A percentile compares a stretch with the other conserved stretches of the same genome.
Conservation (phyloP, 2,113 vertebrate genomes). For the Chamaetylas fuelleborni region DNA sequence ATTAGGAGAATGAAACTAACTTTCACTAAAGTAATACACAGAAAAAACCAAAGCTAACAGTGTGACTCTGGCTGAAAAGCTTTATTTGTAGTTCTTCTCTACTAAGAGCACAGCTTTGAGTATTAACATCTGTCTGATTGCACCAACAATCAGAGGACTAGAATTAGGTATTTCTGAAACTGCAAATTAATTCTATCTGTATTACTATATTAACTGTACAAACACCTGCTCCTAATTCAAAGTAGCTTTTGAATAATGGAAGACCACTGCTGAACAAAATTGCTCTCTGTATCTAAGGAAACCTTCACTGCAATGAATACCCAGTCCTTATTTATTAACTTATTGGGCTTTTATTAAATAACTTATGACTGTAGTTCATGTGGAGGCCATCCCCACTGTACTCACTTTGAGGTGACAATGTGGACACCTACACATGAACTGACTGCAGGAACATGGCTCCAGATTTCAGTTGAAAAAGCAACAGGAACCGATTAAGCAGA, state of each 20-base stretch:
- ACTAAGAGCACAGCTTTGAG: background rate
- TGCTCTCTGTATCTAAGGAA: background rate
- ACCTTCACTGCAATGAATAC: background rate
- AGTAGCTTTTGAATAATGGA: background rate
- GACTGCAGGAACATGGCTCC: background rate
- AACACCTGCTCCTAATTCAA: background rate
- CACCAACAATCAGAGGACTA: background rate
- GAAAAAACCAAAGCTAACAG: background rate
- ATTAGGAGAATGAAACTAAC: background rate
- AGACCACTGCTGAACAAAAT: background rate
- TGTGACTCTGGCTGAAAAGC: background rate
- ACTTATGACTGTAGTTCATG: background rate
- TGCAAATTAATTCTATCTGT: background rate
- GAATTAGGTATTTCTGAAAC: background rate
- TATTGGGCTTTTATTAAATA: background rate
- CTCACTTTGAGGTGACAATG: background rate
- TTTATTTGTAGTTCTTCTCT: background rate
- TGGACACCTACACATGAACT: background rate
- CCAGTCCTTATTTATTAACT: background rate
- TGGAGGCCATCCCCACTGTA: background rate
- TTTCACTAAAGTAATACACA: background rate
- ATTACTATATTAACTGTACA: background rate
- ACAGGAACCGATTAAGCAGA: background rate
- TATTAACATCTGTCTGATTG: background rate
- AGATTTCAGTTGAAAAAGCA: background rate